Conservation (phyloP, 92 coral and sea anemone species). For the Ricordea florida region DNA sequence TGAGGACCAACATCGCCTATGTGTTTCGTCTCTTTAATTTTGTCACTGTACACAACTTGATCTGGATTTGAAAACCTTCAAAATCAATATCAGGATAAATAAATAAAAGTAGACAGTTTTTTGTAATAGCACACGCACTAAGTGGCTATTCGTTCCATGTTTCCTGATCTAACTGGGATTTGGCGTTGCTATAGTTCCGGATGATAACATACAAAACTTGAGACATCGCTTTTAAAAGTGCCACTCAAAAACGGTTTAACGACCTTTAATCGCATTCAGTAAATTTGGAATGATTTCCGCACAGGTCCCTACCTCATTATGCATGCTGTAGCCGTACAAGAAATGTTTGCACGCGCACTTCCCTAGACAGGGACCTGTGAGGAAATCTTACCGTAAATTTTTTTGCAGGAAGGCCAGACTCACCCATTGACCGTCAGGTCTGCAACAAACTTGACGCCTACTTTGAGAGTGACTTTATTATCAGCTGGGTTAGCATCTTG, state of each 20-base stretch:
- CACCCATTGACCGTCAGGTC: slow-evolving; percentile 77
- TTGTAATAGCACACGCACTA: background rate
- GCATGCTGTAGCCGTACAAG: no score
- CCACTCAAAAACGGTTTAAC: no score
- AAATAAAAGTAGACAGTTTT: background rate
- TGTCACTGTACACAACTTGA: slow-evolving; percentile 62
- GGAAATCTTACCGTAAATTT: background rate
- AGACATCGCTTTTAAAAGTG: no score
- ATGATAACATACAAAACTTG: no score
- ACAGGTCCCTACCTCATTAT: no score
- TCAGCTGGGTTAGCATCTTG: slow-evolving; percentile 54
- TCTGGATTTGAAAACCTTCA: slow-evolving; percentile 73
- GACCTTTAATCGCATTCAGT: no score
- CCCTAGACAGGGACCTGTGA: background rate
- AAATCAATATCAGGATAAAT: background rate
- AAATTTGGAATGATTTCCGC: no score
- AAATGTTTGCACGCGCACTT: background rate
- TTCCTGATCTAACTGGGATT: no score
- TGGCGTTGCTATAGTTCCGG: no score
- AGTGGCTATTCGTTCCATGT: background rate
- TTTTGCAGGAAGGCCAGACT: slow-evolving; percentile 4
- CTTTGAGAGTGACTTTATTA: slow-evolving; percentile 44
- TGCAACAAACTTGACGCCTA: slow-evolving; percentile 75
- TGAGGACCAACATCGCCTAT: slow-evolving; percentile 68
- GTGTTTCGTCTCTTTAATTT: slow-evolving; percentile 21